Percentiles rank a stretch among this genome's conserved stretches.
phyloP scores from a whole-genome alignment of 53 echinoderm and acorn worm genomes.

The Antedon mediterranea region DNA sequence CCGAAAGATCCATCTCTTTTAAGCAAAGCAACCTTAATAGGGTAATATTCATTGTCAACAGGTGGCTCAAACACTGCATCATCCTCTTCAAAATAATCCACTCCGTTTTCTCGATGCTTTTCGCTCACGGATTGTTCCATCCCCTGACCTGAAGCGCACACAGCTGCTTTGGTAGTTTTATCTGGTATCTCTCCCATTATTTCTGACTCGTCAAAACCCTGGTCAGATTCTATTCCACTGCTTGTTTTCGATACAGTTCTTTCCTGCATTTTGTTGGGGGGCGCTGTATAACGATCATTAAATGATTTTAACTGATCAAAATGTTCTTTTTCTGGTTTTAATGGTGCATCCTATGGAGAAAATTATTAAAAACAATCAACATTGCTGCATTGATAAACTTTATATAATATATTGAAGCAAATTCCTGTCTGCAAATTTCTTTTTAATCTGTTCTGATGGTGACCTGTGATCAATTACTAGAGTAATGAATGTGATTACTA shows the following conservation, averaged over 20 bases:
- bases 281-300: background rate
- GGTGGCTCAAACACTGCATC: background rate
- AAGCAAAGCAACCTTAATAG: background rate
- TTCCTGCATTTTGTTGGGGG: background rate
- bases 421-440: too few relatives aligned
- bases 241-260: background rate
- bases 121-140: background rate
- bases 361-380: too few relatives aligned
- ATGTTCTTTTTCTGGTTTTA: background rate
- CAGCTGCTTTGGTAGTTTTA: background rate
- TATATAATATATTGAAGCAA: too few relatives aligned
- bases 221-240: background rate
- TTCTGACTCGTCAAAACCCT: background rate
- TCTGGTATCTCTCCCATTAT: background rate
- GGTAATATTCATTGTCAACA: background rate
- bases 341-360: background rate
- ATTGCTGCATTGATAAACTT: too few relatives aligned
- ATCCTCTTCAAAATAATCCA: background rate
- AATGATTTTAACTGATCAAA: background rate
- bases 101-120: background rate
- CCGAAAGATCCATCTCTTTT: background rate
- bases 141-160: background rate
- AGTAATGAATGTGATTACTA: too few relatives aligned
- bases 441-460: too few relatives aligned
- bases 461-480: too few relatives aligned